Percentiles rank a stretch among this genome's conserved stretches.
These are phyloP conservation scores for Tanypteryx hageni DNA, from an alignment of 2,888 invertebrate genomes.

Conservation along the genomic window DNA sequence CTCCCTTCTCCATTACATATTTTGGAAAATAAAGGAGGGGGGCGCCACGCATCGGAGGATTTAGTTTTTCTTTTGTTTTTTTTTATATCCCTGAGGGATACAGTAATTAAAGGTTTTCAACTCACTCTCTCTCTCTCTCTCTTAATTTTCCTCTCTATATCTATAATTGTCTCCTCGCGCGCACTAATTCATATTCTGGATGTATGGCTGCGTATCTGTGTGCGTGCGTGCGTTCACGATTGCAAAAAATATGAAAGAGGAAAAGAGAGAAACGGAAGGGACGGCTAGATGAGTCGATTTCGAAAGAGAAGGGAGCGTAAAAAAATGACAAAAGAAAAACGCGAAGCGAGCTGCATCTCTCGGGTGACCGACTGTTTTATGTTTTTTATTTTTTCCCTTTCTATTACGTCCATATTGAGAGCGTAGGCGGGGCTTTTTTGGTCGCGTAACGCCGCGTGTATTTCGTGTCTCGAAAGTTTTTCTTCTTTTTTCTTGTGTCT, in stretches of 20 bases:
- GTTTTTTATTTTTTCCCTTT: not conserved
- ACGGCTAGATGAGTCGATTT: not conserved
- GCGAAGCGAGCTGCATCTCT: not conserved
- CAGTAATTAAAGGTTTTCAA: slow-evolving; percentile 16
- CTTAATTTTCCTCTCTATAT: too few species aligned
- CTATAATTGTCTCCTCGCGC: too few species aligned
- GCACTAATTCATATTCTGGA: too few species aligned
- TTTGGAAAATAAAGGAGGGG: not conserved
- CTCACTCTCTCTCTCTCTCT: not conserved
- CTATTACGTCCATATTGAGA: not conserved
- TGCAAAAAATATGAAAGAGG: not conserved
- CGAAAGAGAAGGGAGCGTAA: not conserved
- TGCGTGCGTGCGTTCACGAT: not conserved
- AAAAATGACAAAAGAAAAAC: not conserved
- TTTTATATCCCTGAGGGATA: not conserved
- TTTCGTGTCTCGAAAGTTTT: too few species aligned
- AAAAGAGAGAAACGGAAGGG: not conserved
- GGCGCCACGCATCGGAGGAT: slow-evolving; percentile 19
- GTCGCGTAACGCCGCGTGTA: too few species aligned
- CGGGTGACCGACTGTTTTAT: not conserved
- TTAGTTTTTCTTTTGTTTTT: not conserved
- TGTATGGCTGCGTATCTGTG: not conserved
- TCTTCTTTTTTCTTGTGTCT: too few species aligned
- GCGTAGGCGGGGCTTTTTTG: not conserved
- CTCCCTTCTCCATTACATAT: not conserved